Evolutionary conservation across 1,140 invertebrate genomes (phyloP).

Genomic region (Pseudomyrmex concolor): DNA sequence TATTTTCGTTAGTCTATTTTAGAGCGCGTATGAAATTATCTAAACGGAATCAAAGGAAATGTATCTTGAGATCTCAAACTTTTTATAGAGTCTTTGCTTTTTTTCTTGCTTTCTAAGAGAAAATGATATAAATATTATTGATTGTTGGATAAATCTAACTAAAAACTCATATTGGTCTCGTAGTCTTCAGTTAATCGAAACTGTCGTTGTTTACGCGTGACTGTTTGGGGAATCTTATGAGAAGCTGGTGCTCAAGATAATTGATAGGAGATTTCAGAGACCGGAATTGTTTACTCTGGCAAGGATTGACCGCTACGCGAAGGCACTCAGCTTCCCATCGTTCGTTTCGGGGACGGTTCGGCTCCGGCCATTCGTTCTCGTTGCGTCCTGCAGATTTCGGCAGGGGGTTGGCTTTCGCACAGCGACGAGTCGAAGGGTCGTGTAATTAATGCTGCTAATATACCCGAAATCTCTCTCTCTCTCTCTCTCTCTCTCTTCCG

Average conservation of each 20-base stretch:
- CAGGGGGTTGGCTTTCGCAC: constrained; percentile 39
- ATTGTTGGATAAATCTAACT: neutral
- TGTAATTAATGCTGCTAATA: constrained; percentile 76
- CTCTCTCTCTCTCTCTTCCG: neutral
- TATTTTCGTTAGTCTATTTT: no score
- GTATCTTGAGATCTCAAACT: no score
- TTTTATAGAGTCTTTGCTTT: no score
- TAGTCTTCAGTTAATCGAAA: neutral
- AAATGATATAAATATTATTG: no score
- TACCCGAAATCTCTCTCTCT: constrained; percentile 60
- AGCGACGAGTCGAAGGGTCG: constrained; percentile 64
- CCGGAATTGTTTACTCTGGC: constrained; percentile 70
- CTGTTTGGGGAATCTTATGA: constrained; percentile 1
- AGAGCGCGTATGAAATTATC: no score
- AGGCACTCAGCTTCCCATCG: constrained; percentile 67
- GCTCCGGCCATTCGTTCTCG: constrained; percentile 58
- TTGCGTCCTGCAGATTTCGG: constrained; percentile 62
- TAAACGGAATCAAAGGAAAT: no score
- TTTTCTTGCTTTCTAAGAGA: no score
- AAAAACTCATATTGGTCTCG: neutral
- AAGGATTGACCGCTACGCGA: constrained; percentile 72
- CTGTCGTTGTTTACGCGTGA: neutral
- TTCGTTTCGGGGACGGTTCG: constrained; percentile 44
- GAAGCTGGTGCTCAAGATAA: constrained; percentile 62
- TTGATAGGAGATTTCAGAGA: constrained; percentile 71